A percentile compares a stretch with the other conserved stretches of the same genome.
Conservation (phyloP, 2,797 vertebrate genomes). For the Aphelocoma californica region DNA sequence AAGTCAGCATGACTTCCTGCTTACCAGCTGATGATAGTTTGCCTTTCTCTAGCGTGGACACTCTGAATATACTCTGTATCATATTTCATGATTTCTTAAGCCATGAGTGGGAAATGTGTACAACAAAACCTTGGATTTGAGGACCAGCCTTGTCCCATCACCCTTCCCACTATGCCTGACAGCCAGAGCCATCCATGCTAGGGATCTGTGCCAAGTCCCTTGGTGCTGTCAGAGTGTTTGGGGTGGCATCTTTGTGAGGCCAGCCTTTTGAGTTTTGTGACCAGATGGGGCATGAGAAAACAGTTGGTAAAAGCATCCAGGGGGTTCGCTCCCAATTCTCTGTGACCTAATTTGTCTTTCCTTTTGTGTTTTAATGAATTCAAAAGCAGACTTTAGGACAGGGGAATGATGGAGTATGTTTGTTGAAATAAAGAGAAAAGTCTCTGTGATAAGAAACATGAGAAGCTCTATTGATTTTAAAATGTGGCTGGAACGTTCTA, state of each 20-base stretch:
- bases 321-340: neutral
- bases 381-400: neutral
- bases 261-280: too few species aligned
- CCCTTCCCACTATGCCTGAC: neutral
- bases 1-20: neutral
- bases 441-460: neutral
- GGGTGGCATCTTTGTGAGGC: neutral
- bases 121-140: neutral
- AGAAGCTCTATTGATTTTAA: neutral
- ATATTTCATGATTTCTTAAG: neutral
- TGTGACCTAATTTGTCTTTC: neutral
- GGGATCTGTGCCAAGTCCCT: too few species aligned
- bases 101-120: neutral
- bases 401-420: neutral
- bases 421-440: neutral
- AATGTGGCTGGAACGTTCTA: neutral
- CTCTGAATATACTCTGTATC: neutral
- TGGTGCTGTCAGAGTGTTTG: neutral
- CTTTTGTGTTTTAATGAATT: neutral
- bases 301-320: neutral
- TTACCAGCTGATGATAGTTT: neutral
- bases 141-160: neutral
- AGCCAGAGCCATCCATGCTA: neutral
- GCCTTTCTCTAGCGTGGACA: neutral
- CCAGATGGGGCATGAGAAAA: neutral